phyloP scores from a whole-genome alignment of 2,888 invertebrate genomes.

The Taphrorychus bicolor region DNA sequence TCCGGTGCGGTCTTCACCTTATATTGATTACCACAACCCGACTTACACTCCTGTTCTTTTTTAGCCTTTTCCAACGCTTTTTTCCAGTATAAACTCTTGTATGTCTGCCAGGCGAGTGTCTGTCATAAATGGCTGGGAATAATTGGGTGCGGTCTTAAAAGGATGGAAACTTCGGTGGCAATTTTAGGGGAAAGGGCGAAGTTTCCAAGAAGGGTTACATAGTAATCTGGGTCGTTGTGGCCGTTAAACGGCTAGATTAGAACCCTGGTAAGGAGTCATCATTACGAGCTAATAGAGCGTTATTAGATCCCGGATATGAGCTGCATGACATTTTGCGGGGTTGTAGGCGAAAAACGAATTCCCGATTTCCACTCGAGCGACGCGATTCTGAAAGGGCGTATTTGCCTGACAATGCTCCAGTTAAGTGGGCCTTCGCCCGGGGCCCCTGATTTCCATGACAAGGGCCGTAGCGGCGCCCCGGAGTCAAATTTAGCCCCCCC shows the following conservation, averaged over 20 bases:
- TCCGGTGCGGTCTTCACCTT: slow-evolving; percentile 67
- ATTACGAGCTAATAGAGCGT: neutral
- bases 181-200: slow-evolving; percentile 32
- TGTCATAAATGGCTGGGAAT: slow-evolving; percentile 26
- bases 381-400: slow-evolving; percentile 41
- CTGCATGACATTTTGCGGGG: slow-evolving; percentile 2
- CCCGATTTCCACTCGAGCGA: slow-evolving; percentile 34
- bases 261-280: slow-evolving; percentile 46
- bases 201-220: slow-evolving; percentile 49
- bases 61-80: slow-evolving; percentile 21
- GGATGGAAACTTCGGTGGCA: slow-evolving; percentile 35
- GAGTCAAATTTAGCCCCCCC: slow-evolving; percentile 36
- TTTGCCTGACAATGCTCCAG: slow-evolving; percentile 51
- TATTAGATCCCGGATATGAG: neutral
- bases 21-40: slow-evolving; percentile 69
- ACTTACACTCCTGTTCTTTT: slow-evolving; percentile 30
- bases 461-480: slow-evolving; percentile 54
- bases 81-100: neutral
- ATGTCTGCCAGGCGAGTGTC: neutral
- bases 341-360: neutral
- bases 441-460: slow-evolving; percentile 68
- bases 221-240: slow-evolving; percentile 54
- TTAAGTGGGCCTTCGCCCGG: slow-evolving; percentile 59
- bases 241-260: slow-evolving; percentile 53
- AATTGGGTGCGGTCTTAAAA: slow-evolving; percentile 36